These are phyloP conservation scores for Amaurobius ferox DNA, from an alignment of 2,888 invertebrate species.

Conservation along the genomic window DNA sequence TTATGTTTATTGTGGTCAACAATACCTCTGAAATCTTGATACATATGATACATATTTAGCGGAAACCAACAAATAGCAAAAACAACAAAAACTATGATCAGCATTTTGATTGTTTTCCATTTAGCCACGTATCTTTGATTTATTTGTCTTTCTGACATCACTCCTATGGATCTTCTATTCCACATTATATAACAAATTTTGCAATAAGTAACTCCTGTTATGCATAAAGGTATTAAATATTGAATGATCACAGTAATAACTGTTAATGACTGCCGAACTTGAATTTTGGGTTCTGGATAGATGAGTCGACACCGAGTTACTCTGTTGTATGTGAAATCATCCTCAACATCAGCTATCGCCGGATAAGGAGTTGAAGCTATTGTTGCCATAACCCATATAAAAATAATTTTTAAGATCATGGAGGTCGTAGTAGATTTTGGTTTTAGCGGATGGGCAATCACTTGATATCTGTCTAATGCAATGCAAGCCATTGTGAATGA, in stretches of 20 bases:
- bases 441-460: conserved; percentile 78
- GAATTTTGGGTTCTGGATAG: conserved; percentile 51
- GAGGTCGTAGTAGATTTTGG: conserved; percentile 76
- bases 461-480: conserved; percentile 78
- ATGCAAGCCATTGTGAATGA: conserved; percentile 79
- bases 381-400: conserved; percentile 67
- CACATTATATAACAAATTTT: conserved; percentile 77
- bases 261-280: conserved; percentile 50
- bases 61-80: conserved; percentile 80
- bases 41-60: conserved; percentile 78
- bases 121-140: conserved; percentile 77
- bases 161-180: conserved; percentile 77
- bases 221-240: conserved; percentile 78
- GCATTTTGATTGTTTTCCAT: conserved; percentile 79
- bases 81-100: conserved; percentile 78
- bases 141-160: conserved; percentile 78
- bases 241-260: conserved; percentile 77
- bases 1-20: conserved; percentile 76
- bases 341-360: conserved; percentile 33
- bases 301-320: conserved; percentile 40
- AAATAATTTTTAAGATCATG: conserved; percentile 24
- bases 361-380: conserved; percentile 61
- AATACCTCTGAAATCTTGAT: conserved; percentile 76
- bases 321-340: conserved; percentile 3
- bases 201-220: conserved; percentile 78